These are phyloP conservation scores for Varanus salvator DNA, from an alignment of 2,113 vertebrate species.

Conservation along the genomic window DNA sequence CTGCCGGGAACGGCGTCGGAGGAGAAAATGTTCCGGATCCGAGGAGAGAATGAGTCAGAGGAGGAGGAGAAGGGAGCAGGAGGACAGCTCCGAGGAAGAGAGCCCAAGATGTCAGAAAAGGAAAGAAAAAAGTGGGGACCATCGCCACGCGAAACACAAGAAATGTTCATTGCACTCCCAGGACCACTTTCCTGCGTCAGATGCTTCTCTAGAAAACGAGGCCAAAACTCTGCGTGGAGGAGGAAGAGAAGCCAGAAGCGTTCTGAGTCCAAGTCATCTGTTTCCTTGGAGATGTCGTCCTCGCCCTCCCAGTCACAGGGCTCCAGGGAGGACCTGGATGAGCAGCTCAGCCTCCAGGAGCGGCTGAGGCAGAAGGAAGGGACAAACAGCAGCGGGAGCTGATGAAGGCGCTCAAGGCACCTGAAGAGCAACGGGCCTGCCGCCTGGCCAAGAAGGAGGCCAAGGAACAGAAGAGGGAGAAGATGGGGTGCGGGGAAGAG, in stretches of 20 bases:
- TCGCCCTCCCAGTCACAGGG: conserved; percentile 35
- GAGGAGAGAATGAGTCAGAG: too few species aligned
- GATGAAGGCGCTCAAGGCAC: conserved; percentile 94
- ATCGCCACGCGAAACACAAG: conserved; percentile 50
- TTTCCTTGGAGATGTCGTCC: conserved; percentile 78
- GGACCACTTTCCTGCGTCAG: conserved; percentile 31
- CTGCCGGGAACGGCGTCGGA: too few species aligned
- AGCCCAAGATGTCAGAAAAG: conserved; percentile 67
- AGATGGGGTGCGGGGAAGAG: conserved; percentile 99
- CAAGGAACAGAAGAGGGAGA: conserved; percentile 96
- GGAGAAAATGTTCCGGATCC: too few species aligned
- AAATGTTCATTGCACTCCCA: neutral
- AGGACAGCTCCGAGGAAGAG: conserved; percentile 50
- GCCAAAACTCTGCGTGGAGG: conserved; percentile 38
- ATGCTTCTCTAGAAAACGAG: conserved; percentile 41
- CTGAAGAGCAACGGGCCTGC: conserved; percentile 93
- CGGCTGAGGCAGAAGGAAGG: conserved; percentile 75
- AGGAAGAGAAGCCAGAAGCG: conserved; percentile 30
- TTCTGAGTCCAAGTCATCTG: conserved; percentile 76
- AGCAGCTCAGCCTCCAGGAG: conserved; percentile 76
- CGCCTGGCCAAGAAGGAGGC: conserved; percentile 94
- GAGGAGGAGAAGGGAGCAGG: too few species aligned
- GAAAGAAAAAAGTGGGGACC: conserved; percentile 57
- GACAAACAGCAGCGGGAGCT: conserved; percentile 84
- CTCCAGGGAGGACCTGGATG: conserved; percentile 60